Evolutionary conservation across 2,888 invertebrate genomes (phyloP).

Genomic region (Limenitis camilla): DNA sequence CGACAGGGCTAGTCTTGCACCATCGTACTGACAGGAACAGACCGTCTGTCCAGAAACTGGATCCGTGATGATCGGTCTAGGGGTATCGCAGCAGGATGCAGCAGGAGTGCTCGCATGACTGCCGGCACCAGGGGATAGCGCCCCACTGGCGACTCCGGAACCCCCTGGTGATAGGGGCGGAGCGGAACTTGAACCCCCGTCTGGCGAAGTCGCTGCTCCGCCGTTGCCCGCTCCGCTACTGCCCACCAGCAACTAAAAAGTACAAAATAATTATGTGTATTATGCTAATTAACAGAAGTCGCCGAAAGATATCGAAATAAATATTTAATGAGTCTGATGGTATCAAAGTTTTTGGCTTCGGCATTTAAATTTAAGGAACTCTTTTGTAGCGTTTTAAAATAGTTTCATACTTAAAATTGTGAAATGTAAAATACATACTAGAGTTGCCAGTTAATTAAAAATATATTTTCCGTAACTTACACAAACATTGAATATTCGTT

Average conservation of each 20-base stretch:
- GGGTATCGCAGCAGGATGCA: slow-evolving; percentile 89
- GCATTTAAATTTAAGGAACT: too few species aligned
- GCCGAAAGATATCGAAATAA: not conserved
- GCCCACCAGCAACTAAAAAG: slow-evolving; percentile 81
- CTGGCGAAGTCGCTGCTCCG: slow-evolving; percentile 83
- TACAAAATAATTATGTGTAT: slow-evolving; percentile 5
- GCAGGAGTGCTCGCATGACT: slow-evolving; percentile 71
- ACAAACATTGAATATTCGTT: too few species aligned
- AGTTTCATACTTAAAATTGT: too few species aligned
- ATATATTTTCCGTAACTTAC: too few species aligned
- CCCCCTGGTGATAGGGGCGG: slow-evolving; percentile 83
- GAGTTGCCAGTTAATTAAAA: too few species aligned
- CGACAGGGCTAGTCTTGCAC: slow-evolving; percentile 87
- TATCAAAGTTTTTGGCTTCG: too few species aligned
- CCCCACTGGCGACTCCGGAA: slow-evolving; percentile 76
- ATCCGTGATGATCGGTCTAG: slow-evolving; percentile 92
- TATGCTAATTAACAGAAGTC: not conserved
- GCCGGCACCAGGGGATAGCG: slow-evolving; percentile 75
- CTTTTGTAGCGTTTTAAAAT: too few species aligned
- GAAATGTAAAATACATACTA: too few species aligned
- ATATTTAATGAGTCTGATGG: too few species aligned
- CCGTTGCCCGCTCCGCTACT: slow-evolving; percentile 83
- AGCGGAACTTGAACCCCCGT: slow-evolving; percentile 80
- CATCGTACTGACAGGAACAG: slow-evolving; percentile 95
- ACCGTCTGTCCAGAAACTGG: slow-evolving; percentile 94